Evolutionary conservation across 2,797 vertebrate species (phyloP).

Genomic region (Enteromius paludinosus): DNA sequence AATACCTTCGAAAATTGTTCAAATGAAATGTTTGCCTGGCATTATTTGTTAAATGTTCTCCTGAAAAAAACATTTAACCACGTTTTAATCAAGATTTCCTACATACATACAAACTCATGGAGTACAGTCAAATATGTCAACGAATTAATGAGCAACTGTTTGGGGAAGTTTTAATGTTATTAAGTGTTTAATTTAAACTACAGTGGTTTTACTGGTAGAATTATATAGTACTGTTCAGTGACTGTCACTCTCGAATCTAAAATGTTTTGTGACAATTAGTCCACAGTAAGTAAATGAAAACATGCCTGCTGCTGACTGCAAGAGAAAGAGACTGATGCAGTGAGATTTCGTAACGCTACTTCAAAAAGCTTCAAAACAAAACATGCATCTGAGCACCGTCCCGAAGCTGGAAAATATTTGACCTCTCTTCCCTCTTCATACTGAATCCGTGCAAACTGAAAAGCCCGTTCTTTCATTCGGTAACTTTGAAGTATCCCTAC

Average conservation of each 20-base stretch:
- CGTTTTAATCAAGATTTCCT: background rate
- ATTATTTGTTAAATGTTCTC: background rate
- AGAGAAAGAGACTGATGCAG: background rate
- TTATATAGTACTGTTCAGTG: background rate
- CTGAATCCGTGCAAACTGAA: background rate
- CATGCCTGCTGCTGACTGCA: background rate
- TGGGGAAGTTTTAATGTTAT: background rate
- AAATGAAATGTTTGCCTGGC: background rate
- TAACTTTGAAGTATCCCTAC: background rate
- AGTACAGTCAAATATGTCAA: background rate
- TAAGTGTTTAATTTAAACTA: background rate
- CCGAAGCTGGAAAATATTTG: background rate
- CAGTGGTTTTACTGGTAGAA: background rate
- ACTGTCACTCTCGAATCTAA: background rate
- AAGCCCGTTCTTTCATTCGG: background rate
- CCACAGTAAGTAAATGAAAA: conserved; percentile 5
- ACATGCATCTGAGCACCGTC: background rate
- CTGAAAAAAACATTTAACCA: background rate
- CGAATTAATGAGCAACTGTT: background rate
- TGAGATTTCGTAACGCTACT: background rate
- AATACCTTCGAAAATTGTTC: background rate
- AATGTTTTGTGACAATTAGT: background rate
- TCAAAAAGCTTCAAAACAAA: background rate
- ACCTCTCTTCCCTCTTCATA: background rate
- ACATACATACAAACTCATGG: background rate